Conservation (phyloP, 2,113 vertebrate genomes). For the Labeo catla region DNA sequence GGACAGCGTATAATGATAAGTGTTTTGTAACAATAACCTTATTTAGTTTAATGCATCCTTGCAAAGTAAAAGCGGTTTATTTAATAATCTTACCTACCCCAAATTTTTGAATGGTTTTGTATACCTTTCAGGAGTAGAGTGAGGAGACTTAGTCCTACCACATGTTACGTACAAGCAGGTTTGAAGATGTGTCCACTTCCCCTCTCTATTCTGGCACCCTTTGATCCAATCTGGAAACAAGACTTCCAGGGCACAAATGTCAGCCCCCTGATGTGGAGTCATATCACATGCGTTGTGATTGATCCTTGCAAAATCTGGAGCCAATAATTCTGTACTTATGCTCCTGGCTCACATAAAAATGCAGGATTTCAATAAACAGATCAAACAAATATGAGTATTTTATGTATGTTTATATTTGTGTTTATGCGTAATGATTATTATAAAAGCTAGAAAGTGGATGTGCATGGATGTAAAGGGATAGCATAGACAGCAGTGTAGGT, state of each 20-base stretch:
- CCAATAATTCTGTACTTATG: conserved; percentile 41
- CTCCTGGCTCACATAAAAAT: conserved; percentile 6
- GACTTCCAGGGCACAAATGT: conserved; percentile 52
- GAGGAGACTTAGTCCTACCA: conserved; percentile 11
- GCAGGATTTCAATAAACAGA: background rate
- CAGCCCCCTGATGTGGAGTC: conserved; percentile 36
- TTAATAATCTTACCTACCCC: too few species aligned
- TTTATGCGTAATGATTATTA: background rate
- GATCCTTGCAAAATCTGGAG: conserved; percentile 53
- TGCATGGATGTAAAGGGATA: background rate
- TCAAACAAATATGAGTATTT: conserved; percentile 5
- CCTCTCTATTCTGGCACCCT: conserved; percentile 37
- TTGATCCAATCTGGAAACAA: conserved; percentile 55
- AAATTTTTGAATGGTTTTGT: background rate
- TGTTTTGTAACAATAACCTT: background rate
- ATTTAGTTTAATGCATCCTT: background rate
- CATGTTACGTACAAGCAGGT: conserved; percentile 30
- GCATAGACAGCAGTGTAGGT: too few species aligned
- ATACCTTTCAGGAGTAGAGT: conserved; percentile 6
- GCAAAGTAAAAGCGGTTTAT: background rate
- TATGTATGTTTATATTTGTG: conserved; percentile 5
- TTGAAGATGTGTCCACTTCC: conserved; percentile 43
- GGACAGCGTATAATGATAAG: background rate
- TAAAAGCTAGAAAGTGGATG: background rate
- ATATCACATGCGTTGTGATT: conserved; percentile 42